A percentile compares a stretch with the other conserved stretches of the same genome.
Evolutionary conservation across 2,888 invertebrate genomes (phyloP).

Genomic region (Pristionchus arcanus): DNA sequence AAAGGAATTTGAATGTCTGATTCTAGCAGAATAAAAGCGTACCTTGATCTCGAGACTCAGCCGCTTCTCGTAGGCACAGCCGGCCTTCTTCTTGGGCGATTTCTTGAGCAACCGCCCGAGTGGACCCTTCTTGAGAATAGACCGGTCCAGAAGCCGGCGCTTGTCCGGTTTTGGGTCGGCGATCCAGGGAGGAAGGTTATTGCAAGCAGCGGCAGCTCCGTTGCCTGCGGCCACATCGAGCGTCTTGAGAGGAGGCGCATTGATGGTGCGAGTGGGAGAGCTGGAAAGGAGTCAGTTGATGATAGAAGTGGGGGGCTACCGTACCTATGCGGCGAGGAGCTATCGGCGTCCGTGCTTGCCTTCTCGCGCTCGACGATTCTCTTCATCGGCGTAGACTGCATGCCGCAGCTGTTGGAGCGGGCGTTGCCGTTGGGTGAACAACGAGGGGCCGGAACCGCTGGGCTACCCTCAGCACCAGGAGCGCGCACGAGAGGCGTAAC

Average conservation of each 20-base stretch:
- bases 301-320: background rate
- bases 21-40: no score
- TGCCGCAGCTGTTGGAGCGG: conserved; percentile 22
- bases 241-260: conserved; percentile 12
- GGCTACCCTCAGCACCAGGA: background rate
- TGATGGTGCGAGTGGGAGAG: background rate
- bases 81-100: conserved; percentile 67
- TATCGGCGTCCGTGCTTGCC: conserved; percentile 36
- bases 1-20: background rate
- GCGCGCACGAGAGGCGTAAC: background rate
- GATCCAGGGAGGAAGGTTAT: conserved; percentile 40
- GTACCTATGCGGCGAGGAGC: conserved; percentile 49
- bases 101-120: conserved; percentile 51
- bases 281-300: conserved; percentile 11
- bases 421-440: conserved; percentile 36
- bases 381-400: background rate
- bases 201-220: background rate
- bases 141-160: conserved; percentile 35
- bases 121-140: conserved; percentile 51
- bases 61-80: conserved; percentile 77
- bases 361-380: conserved; percentile 48
- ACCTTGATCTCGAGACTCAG: conserved; percentile 78
- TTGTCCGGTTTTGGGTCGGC: conserved; percentile 33
- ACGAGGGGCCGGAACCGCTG: background rate
- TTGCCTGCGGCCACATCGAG: conserved; percentile 19